phyloP scores from a whole-genome alignment of 2,888 invertebrate genomes.

The Cantharis rufa region DNA sequence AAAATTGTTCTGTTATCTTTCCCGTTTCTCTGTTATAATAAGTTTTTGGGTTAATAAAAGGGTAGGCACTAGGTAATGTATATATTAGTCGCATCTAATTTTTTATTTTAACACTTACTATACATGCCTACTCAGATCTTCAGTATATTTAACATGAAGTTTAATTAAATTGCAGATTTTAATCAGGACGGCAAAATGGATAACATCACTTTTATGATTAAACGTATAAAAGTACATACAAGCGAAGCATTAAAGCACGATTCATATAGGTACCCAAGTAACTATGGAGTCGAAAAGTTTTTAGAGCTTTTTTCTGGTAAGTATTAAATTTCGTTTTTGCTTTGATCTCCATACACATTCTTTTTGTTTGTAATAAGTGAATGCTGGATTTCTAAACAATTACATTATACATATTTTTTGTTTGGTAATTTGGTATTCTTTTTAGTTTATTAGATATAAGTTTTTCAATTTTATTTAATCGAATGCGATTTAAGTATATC shows the following conservation, averaged over 20 bases:
- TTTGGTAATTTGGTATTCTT: neutral
- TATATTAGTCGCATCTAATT: neutral
- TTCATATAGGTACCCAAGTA: slow-evolving; percentile 87
- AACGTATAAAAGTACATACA: slow-evolving; percentile 92
- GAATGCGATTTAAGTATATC: too few species aligned
- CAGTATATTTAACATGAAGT: neutral
- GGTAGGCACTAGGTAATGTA: too few species aligned
- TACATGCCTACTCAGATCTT: too few species aligned
- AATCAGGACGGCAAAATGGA: slow-evolving; percentile 90
- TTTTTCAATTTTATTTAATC: neutral
- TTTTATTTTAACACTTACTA: neutral
- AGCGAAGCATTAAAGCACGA: slow-evolving; percentile 83
- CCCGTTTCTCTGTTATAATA: too few species aligned
- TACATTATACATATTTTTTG: neutral
- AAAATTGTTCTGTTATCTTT: too few species aligned
- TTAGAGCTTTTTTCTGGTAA: slow-evolving; percentile 94
- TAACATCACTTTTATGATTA: slow-evolving; percentile 94
- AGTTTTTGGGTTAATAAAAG: too few species aligned
- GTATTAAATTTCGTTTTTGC: slow-evolving; percentile 37
- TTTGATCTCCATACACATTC: neutral
- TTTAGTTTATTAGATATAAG: neutral
- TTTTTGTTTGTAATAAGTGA: neutral
- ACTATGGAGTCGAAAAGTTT: slow-evolving; percentile 98
- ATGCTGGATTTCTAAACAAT: neutral
- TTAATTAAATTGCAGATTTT: slow-evolving; percentile 68